Base-by-base conservation (phyloP, 2,888 invertebrate species). In the Lepidocyrtinus sp. region DNA sequence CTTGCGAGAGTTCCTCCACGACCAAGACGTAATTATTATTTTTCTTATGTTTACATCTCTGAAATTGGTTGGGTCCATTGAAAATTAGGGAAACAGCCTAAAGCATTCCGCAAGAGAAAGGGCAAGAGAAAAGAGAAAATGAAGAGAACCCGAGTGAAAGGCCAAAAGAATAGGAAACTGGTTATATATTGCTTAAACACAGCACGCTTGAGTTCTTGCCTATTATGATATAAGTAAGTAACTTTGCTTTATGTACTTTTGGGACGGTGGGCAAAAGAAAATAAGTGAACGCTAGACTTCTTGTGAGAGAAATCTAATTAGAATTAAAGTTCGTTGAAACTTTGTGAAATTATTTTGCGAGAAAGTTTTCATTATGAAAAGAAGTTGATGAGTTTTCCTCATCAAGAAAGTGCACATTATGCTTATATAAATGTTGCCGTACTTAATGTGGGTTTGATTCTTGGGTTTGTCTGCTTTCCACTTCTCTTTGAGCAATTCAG, bases 301-400 rank as follows among this genome's bases (percentile, higher is more conserved):
- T 85, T 86, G 82, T 83, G 84, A 86, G 84, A 82, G 80, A 84
- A 86, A 85, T 86, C 84, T 86, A 86, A 86, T 86, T 86, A 86
- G 85, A 86, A 84, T 85, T 86, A 85, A 85, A 85, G 85, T 86
- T 86, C 83, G 86, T 85, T 86, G 85, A 86, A 86, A 86, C 86
- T 86, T 86, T 85, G 86, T 86, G 84, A 86, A 85, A 86, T 86
- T 86, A 86, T 86, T 86, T 86, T 85, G 83, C 84, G 82, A 83
- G 86, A 86, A 86, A 86, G 86, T 86, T 86, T 86, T 85, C 85
- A 86, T 86, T 86, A 86, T 86, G 84, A 85, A 86, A 85, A 85
- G 86, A 85, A 84, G 83, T 86, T 86, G 85, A 86, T 86, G 86
- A 86, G 86, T 85, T 86, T 86, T 85, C 84, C 85, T 84, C 86